Evolutionary conservation across 2,113 vertebrate genomes (phyloP).

Genomic region (Emberiza fucata): DNA sequence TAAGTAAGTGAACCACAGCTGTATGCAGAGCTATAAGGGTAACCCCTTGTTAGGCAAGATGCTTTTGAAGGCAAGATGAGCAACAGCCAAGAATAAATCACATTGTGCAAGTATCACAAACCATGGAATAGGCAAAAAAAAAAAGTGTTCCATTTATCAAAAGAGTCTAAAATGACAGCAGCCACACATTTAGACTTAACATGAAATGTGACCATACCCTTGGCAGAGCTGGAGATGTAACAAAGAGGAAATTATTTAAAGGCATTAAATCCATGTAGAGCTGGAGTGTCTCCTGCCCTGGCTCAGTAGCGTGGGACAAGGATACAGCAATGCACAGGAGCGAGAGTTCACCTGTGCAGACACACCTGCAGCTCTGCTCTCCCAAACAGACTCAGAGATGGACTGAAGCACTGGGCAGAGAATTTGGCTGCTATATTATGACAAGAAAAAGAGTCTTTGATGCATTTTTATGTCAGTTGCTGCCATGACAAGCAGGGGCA

Average conservation of each 20-base stretch:
- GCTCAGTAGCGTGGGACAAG: fast-evolving
- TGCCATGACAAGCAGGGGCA: fast-evolving
- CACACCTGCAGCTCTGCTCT: not conserved
- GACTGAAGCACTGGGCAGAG: not conserved
- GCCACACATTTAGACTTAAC: not conserved
- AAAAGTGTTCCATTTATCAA: not conserved
- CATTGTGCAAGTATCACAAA: not conserved
- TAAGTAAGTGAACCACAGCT: not conserved
- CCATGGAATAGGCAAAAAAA: not conserved
- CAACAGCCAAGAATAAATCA: not conserved
- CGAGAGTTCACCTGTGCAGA: not conserved
- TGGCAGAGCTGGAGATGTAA: not conserved
- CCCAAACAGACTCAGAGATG: fast-evolving
- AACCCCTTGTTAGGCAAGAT: not conserved
- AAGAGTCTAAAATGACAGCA: not conserved
- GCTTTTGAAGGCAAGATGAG: not conserved
- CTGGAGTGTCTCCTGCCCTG: not conserved
- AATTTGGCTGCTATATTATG: not conserved
- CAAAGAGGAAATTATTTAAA: not conserved
- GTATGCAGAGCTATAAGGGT: not conserved
- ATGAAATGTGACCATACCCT: not conserved
- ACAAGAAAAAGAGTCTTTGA: not conserved
- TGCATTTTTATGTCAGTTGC: not conserved
- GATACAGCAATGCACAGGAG: not conserved
- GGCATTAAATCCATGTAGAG: not conserved